Conservation (phyloP, 2,113 vertebrate genomes). For the Coryphaenoides rupestris region DNA sequence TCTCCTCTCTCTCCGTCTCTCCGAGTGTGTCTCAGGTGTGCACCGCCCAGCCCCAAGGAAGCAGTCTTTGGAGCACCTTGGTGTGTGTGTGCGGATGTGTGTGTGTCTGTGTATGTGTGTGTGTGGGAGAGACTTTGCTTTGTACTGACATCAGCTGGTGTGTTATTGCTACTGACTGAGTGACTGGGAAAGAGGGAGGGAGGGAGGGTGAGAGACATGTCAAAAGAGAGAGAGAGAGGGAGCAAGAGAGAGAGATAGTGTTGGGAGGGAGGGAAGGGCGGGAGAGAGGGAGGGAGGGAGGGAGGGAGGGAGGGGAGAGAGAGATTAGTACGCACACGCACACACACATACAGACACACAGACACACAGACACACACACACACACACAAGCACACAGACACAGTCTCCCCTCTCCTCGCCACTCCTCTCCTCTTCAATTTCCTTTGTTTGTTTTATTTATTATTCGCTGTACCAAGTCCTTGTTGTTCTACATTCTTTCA, state of each 20-base stretch:
- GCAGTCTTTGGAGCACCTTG: too few relatives aligned
- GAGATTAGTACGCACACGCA: slow-evolving; percentile 48
- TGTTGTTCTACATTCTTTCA: neutral
- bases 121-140: slow-evolving; percentile 38
- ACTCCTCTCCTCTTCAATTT: neutral
- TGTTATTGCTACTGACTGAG: slow-evolving; percentile 48
- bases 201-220: neutral
- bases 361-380: slow-evolving; percentile 52
- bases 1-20: slow-evolving; percentile 2
- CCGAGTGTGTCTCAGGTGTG: slow-evolving; percentile 7
- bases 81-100: slow-evolving; percentile 6
- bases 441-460: slow-evolving; percentile 20
- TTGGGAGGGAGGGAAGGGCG: neutral
- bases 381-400: slow-evolving; percentile 52
- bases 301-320: neutral
- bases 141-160: slow-evolving; percentile 52
- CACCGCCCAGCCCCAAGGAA: too few relatives aligned
- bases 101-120: slow-evolving; percentile 5
- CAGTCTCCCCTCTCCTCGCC: slow-evolving; percentile 12
- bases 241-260: neutral
- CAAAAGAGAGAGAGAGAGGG: slow-evolving; percentile 19
- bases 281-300: neutral
- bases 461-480: slow-evolving; percentile 15
- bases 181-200: slow-evolving; percentile 22
- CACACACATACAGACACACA: slow-evolving; percentile 37